These are phyloP conservation scores for Coptotermes formosanus DNA, from an alignment of 1,140 invertebrate species.

Conservation along the genomic window DNA sequence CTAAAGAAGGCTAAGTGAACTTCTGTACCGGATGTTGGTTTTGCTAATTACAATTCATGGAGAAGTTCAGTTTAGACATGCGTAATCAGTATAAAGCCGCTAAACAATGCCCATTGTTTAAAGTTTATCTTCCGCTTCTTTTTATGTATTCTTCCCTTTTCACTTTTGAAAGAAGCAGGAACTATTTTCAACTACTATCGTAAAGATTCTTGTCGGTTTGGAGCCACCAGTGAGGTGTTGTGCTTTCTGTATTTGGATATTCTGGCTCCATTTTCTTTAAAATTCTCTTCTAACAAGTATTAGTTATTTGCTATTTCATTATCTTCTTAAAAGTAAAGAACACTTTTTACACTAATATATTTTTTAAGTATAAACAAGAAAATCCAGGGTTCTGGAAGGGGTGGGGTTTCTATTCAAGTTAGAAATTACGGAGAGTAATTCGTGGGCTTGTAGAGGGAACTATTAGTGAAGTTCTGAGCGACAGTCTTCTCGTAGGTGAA, in stretches of 20 bases:
- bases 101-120: not conserved
- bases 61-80: not conserved
- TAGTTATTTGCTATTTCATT: too few species aligned
- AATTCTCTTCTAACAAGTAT: not conserved
- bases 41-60: not conserved
- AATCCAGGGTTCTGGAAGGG: too few species aligned
- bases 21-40: not conserved
- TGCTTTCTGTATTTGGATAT: not conserved
- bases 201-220: not conserved
- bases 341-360: too few species aligned
- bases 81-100: not conserved
- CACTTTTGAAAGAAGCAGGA: too few species aligned
- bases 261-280: not conserved
- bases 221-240: too few species aligned
- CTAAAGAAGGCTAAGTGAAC: not conserved
- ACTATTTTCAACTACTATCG: not conserved
- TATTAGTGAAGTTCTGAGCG: too few species aligned
- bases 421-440: too few species aligned
- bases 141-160: not conserved
- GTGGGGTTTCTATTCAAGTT: too few species aligned
- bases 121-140: not conserved
- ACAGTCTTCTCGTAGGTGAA: too few species aligned
- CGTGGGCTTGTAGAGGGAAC: too few species aligned
- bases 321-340: too few species aligned
- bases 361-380: too few species aligned